A percentile compares a stretch with the other conserved stretches of the same genome.
These are phyloP conservation scores for Echinometra lucunter DNA, from an alignment of 53 echinoderm and acorn worm species.

Conservation along the genomic window DNA sequence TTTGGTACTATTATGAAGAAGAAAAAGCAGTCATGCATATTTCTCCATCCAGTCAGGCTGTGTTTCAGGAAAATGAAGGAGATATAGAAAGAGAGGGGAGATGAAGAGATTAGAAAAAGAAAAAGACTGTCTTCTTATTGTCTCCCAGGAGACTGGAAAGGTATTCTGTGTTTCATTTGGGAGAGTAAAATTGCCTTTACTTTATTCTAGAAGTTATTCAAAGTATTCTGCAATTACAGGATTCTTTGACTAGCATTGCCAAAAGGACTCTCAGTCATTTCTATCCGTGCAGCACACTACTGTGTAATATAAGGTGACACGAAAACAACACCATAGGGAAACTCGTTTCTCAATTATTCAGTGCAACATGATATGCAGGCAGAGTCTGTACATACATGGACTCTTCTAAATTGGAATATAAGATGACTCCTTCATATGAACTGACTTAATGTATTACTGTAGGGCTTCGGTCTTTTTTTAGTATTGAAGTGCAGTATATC, in stretches of 20 bases:
- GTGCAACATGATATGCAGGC: neutral
- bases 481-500: neutral
- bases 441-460: neutral
- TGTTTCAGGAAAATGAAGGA: too few relatives aligned
- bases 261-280: neutral
- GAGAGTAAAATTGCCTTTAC: neutral
- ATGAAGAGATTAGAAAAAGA: too few relatives aligned
- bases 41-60: too few relatives aligned
- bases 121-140: too few relatives aligned
- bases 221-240: neutral
- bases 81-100: too few relatives aligned
- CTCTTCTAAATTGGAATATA: neutral
- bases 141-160: neutral
- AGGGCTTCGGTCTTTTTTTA: neutral
- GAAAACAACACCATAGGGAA: neutral
- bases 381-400: neutral
- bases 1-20: too few relatives aligned
- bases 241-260: neutral
- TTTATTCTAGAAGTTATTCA: neutral
- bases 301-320: neutral
- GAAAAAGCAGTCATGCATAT: too few relatives aligned
- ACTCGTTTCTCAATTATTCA: constrained; percentile 5
- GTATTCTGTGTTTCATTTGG: neutral
- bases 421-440: neutral
- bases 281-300: neutral